Conservation (phyloP, 2,888 invertebrate species). For the Drosophila borealis region DNA sequence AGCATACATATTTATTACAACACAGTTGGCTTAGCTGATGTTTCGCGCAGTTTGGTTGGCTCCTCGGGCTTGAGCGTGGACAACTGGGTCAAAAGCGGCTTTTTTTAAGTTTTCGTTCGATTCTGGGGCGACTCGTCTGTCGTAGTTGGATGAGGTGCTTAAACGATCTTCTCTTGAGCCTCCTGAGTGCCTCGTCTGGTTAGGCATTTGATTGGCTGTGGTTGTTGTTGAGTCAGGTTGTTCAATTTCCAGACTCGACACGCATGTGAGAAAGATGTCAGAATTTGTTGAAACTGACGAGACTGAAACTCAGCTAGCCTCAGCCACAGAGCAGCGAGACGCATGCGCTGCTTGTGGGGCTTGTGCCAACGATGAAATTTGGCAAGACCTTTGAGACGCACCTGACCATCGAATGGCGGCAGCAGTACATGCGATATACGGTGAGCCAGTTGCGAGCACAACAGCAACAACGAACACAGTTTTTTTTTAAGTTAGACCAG, state of each 20-base stretch:
- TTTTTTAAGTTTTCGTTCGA: too few relatives aligned
- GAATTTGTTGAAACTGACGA: constrained; percentile 34
- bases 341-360: constrained; percentile 33
- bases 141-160: too few relatives aligned
- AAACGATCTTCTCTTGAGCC: too few relatives aligned
- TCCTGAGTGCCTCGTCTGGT: too few relatives aligned
- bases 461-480: neutral
- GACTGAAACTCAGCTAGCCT: constrained; percentile 28
- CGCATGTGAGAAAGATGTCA: constrained; percentile 65
- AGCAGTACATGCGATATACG: constrained; percentile 96
- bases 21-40: too few relatives aligned
- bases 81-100: too few relatives aligned
- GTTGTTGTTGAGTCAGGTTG: neutral
- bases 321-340: constrained; percentile 28
- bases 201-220: too few relatives aligned
- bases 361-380: constrained; percentile 92
- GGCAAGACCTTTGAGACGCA: constrained; percentile 98
- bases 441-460: constrained; percentile 78
- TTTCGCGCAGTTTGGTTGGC: too few relatives aligned
- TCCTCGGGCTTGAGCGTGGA: too few relatives aligned
- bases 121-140: too few relatives aligned
- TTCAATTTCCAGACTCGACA: neutral
- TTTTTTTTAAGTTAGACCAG: neutral
- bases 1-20: too few relatives aligned
- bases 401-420: constrained; percentile 99